Base-by-base conservation (phyloP, 2,797 vertebrate species). In the Ambastaia sidthimunki region DNA sequence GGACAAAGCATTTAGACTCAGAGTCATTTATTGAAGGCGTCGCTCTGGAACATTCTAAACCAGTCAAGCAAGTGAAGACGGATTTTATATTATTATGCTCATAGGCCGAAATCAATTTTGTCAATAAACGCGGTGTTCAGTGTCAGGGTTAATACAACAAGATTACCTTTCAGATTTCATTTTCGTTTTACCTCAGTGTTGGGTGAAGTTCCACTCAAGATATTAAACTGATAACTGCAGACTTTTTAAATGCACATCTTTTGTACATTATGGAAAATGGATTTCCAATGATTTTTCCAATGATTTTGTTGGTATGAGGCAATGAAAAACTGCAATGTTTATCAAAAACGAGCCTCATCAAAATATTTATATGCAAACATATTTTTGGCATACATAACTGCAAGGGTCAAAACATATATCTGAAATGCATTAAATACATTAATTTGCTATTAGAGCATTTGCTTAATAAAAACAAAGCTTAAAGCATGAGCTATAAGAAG, bases 41-140 rank as follows among this genome's bases (percentile, higher is more conserved):
- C 18, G 18, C 16, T 74, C 16, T 47, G 6, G 25, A 74, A 50
- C 59, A 63, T 50, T 48, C 71, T 48, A 25, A 28, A 31, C 19
- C n/a, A 23, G n/a, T 23, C 62, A 23, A 41, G 74, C 13, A 7
- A 54, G 48, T 19, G 37, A 13, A 41, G 15, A 66, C 12, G 16
- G 15, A 52, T n/a, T 52, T 52, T 37, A 63, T 28, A 54, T 54
- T 66, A n/a, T 75, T 66, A 23, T n/a, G 48, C 19, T 54, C 62
- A 25, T 50, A 65, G 47, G 41, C 74, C 41, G 48, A 54, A 25
- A 76, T 25, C 19, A 3, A 55, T 41, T 75, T 66, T 34, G 31
- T 16, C 44, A 74, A 66, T 54, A 54, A 50, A 67, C 21, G 37
- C 25, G 1, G 28, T 34, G 34, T 65, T 65, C 28, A 25, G 16